Conservation (phyloP, 2,797 vertebrate genomes). For the Ceryle rudis region DNA sequence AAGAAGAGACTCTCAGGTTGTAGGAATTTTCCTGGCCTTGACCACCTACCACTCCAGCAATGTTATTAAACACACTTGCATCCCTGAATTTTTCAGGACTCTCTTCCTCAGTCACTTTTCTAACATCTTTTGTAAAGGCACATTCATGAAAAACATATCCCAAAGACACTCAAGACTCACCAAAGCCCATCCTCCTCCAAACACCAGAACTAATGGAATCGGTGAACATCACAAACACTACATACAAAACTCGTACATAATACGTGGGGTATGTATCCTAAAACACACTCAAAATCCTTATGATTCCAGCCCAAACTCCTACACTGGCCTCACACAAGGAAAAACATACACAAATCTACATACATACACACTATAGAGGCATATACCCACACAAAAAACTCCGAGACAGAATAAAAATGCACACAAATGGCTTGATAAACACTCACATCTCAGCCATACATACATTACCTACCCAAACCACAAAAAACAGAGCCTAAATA, state of each 20-base stretch:
- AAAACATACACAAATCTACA: constrained; percentile 22
- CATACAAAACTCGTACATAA: background rate
- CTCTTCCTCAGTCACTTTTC: background rate
- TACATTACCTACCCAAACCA: constrained; percentile 59
- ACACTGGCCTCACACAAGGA: constrained; percentile 7
- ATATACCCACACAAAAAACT: constrained; percentile 48
- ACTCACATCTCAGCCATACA: constrained; percentile 28
- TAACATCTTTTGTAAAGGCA: background rate
- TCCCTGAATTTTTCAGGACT: background rate
- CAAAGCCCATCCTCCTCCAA: background rate
- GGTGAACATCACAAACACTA: background rate
- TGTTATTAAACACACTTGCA: background rate
- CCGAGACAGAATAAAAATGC: background rate
- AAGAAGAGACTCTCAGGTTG: background rate
- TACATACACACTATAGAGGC: background rate
- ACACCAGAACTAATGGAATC: background rate
- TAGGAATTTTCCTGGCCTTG: background rate
- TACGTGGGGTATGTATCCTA: background rate
- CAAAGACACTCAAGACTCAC: background rate
- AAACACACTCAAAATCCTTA: constrained; percentile 14
- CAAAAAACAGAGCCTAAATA: constrained; percentile 70
- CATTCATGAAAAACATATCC: background rate
- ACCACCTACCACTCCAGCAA: background rate
- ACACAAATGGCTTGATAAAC: constrained; percentile 39
- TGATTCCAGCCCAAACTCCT: constrained; percentile 58